These are phyloP conservation scores for Caenorhabditis drosophilae DNA, from an alignment of 2,888 invertebrate species.

Conservation along the genomic window DNA sequence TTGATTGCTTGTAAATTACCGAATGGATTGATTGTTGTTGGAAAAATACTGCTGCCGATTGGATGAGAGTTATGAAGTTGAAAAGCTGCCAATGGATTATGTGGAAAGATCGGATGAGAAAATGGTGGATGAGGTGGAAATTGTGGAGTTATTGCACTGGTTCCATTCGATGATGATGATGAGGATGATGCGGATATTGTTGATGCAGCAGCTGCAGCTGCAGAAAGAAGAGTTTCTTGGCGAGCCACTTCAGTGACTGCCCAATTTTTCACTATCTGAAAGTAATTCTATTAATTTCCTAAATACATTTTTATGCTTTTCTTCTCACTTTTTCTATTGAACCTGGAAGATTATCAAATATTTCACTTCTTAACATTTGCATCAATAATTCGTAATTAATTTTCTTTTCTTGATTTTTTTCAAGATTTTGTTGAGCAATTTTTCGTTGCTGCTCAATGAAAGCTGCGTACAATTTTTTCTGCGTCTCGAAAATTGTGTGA, in stretches of 20 bases:
- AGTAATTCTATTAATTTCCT: no score
- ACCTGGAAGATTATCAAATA: not conserved
- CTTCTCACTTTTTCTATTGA: constrained; percentile 1
- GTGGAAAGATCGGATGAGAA: constrained; percentile 13
- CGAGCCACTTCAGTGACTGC: constrained; percentile 26
- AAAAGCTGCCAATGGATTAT: not conserved
- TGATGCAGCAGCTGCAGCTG: constrained; percentile 9
- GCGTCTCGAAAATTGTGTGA: constrained; percentile 75
- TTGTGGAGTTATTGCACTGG: no score
- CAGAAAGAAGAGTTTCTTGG: constrained; percentile 7
- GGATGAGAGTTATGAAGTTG: constrained; percentile 8
- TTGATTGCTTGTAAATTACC: constrained; percentile 38
- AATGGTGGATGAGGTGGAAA: constrained; percentile 7
- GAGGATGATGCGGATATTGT: no score
- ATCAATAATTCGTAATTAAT: constrained; percentile 78
- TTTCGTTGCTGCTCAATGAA: constrained; percentile 76
- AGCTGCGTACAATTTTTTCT: constrained; percentile 89
- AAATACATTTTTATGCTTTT: no score
- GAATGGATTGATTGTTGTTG: constrained; percentile 45
- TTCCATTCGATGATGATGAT: not conserved
- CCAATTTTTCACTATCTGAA: constrained; percentile 39
- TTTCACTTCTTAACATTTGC: constrained; percentile 79
- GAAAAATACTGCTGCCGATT: constrained; percentile 47
- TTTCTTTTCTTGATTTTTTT: constrained; percentile 1
- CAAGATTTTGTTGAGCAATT: not conserved